Percentiles rank a stretch among this genome's conserved stretches.
Evolutionary conservation across 2,888 invertebrate species (phyloP).

Genomic region (Tubiluchus corallicola): DNA sequence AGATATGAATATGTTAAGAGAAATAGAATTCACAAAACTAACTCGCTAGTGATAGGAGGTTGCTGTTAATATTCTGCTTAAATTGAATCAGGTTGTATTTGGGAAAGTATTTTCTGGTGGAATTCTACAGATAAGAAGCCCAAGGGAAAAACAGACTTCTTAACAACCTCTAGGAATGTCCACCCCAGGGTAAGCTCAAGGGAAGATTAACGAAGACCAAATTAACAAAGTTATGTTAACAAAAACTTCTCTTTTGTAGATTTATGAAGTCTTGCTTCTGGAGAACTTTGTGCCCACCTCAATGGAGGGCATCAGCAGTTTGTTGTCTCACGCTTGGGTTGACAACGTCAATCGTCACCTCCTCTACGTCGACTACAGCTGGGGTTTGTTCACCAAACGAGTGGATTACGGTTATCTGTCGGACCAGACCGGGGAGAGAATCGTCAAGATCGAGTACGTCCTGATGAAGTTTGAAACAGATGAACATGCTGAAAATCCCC

Average conservation of each 20-base stretch:
- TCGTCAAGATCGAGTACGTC: not conserved
- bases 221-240: no score
- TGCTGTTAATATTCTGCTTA: no score
- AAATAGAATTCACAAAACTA: no score
- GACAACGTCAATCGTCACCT: not conserved
- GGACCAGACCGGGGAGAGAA: not conserved
- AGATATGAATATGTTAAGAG: no score
- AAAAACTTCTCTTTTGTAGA: not conserved
- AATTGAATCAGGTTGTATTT: no score
- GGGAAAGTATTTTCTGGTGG: no score
- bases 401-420: not conserved
- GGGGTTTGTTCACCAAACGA: not conserved
- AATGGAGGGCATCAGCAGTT: not conserved
- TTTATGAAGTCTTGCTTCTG: not conserved
- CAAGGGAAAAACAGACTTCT: no score
- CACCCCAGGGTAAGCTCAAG: no score
- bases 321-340: not conserved
- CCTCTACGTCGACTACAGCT: not conserved
- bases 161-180: no score
- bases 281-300: not conserved
- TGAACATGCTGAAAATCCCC: not conserved
- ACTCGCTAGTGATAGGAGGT: no score
- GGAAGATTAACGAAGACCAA: no score
- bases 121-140: no score
- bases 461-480: not conserved